A percentile compares a stretch with the other conserved stretches of the same genome.
Evolutionary conservation across 2,888 invertebrate genomes (phyloP).

Genomic region (Camponotus fellah): DNA sequence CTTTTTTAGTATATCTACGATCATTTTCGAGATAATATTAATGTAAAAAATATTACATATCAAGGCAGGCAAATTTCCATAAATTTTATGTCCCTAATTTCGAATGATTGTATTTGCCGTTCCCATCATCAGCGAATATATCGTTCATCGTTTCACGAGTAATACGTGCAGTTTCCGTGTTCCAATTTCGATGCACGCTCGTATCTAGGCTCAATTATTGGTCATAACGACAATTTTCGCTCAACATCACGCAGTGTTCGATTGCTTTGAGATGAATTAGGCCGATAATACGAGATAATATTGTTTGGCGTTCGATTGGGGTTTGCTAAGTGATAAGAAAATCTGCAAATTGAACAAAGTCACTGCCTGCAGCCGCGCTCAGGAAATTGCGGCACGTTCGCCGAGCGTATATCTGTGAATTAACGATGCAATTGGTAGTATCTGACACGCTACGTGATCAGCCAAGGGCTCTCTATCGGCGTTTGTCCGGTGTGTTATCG

Average conservation of each 20-base stretch:
- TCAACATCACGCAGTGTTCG: neutral
- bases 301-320: slow-evolving; percentile 4
- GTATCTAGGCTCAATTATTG: slow-evolving; percentile 38
- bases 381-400: slow-evolving; percentile 44
- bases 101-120: slow-evolving; percentile 20
- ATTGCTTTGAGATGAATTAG: slow-evolving; percentile 32
- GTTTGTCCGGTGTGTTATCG: slow-evolving; percentile 35
- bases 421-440: slow-evolving; percentile 55
- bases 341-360: slow-evolving; percentile 59
- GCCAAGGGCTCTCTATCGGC: slow-evolving; percentile 17
- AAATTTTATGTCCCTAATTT: slow-evolving; percentile 14
- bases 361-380: slow-evolving; percentile 1
- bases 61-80: neutral
- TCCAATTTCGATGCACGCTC: slow-evolving; percentile 29
- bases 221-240: slow-evolving; percentile 31
- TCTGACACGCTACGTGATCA: slow-evolving; percentile 36
- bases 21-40: neutral
- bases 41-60: neutral
- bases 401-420: slow-evolving; percentile 49
- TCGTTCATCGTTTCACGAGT: neutral
- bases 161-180: slow-evolving; percentile 3
- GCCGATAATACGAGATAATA: neutral
- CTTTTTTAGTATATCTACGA: neutral
- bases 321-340: slow-evolving; percentile 18
- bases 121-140: slow-evolving; percentile 1